phyloP scores from a whole-genome alignment of 2,888 invertebrate genomes.

The Lasioglossum calceatum region DNA sequence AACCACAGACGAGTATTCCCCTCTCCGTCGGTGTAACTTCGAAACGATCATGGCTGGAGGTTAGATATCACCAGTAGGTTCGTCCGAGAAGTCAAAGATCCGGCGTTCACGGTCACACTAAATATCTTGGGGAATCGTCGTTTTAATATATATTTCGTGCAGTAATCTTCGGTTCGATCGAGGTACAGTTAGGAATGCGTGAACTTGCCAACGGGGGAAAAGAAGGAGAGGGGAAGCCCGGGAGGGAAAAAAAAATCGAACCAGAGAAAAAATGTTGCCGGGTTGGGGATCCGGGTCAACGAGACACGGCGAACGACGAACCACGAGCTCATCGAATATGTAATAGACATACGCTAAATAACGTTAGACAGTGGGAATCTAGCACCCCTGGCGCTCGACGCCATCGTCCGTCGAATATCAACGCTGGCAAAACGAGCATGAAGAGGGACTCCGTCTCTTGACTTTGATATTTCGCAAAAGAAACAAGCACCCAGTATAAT shows the following conservation, averaged over 20 bases:
- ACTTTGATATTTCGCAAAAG: not conserved
- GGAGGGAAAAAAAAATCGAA: constrained; percentile 47
- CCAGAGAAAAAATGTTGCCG: constrained; percentile 44
- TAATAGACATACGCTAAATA: constrained; percentile 44
- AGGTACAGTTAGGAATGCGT: constrained; percentile 77
- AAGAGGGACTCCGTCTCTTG: not conserved
- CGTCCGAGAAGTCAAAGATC: constrained; percentile 3
- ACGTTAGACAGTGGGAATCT: constrained; percentile 41
- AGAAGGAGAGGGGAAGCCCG: not conserved
- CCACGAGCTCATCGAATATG: constrained; percentile 56
- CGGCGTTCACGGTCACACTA: constrained; percentile 66
- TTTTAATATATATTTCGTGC: constrained; percentile 75
- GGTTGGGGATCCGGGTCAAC: constrained; percentile 37
- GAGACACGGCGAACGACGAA: constrained; percentile 27
- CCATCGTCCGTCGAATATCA: not conserved
- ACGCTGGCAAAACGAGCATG: not conserved
- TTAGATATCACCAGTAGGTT: not conserved
- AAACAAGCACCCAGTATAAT: not conserved
- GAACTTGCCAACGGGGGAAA: constrained; percentile 36
- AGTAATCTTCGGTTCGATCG: constrained; percentile 66
- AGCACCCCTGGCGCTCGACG: not conserved
- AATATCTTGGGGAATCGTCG: constrained; percentile 44
- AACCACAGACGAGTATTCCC: not conserved
- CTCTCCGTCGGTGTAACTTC: not conserved
- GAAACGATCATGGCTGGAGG: not conserved